Percentiles rank a stretch among this genome's conserved stretches.
Evolutionary conservation across 2,888 invertebrate species (phyloP).

Genomic region (Labia minor): DNA sequence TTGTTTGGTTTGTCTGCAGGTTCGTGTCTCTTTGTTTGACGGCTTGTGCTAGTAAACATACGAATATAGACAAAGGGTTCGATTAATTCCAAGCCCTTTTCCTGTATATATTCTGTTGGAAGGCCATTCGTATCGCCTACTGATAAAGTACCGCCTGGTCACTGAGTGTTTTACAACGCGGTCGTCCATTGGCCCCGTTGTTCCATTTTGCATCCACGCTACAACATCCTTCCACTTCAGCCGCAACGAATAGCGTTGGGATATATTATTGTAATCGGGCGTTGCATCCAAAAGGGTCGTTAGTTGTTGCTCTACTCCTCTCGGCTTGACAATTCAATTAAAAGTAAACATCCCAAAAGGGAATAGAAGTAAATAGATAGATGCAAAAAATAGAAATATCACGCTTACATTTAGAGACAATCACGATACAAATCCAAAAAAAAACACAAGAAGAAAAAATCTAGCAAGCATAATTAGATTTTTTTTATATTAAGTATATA

Average conservation of each 20-base stretch:
- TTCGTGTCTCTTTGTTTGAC: neutral
- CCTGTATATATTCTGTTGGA: neutral
- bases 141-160: constrained; percentile 1
- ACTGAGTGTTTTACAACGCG: constrained; percentile 7
- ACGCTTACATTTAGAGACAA: too few species aligned
- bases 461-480: too few species aligned
- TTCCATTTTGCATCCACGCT: neutral
- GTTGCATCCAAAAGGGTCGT: neutral
- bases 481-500: too few species aligned
- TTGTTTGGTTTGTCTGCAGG: neutral
- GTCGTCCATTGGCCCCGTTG: neutral
- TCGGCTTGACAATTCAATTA: constrained; percentile 2
- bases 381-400: too few species aligned
- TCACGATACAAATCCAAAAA: too few species aligned
- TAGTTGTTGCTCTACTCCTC: neutral
- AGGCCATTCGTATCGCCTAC: neutral
- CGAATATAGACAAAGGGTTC: constrained; percentile 6
- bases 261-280: constrained; percentile 8
- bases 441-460: too few species aligned
- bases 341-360: neutral
- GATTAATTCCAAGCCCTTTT: constrained; percentile 8
- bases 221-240: constrained; percentile 1
- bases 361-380: neutral
- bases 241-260: neutral
- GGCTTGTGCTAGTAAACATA: neutral